Conservation (phyloP, 2,797 vertebrate species). For the Takifugu ocellatus region DNA sequence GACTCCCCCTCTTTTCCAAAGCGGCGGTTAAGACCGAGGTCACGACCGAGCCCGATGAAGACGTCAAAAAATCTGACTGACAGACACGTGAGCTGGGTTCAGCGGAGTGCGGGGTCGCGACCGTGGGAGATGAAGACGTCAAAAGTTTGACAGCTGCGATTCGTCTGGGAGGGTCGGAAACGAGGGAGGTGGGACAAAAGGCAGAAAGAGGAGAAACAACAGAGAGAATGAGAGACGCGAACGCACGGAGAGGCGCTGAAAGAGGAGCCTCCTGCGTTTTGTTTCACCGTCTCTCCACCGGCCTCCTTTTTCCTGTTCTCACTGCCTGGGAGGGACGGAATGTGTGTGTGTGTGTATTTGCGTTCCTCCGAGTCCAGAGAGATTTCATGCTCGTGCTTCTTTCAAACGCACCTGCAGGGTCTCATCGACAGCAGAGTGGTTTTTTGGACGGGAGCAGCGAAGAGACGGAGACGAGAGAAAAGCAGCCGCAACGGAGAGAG, state of each 20-base stretch:
- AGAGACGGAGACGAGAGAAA: slow-evolving; percentile 36
- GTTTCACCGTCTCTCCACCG: slow-evolving; percentile 33
- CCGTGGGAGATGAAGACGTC: slow-evolving; percentile 94
- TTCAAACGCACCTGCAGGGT: slow-evolving; percentile 67
- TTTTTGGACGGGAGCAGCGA: slow-evolving; percentile 52
- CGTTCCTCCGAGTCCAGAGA: slow-evolving; percentile 44
- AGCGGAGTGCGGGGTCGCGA: slow-evolving; percentile 79
- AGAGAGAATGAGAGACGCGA: slow-evolving; percentile 64
- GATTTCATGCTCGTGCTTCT: slow-evolving; percentile 66
- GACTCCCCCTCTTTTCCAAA: slow-evolving; percentile 59
- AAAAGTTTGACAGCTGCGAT: slow-evolving; percentile 87
- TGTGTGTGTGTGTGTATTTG: slow-evolving; percentile 18
- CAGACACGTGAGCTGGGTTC: slow-evolving; percentile 68
- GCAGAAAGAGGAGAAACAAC: slow-evolving; percentile 41
- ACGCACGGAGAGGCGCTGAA: slow-evolving; percentile 49
- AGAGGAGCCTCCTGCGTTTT: slow-evolving; percentile 57
- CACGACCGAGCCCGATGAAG: slow-evolving; percentile 90
- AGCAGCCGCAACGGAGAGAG: slow-evolving; percentile 38
- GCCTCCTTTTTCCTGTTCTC: slow-evolving; percentile 34
- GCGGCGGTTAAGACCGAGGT: slow-evolving; percentile 74
- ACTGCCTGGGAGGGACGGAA: slow-evolving; percentile 58
- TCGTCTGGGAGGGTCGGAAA: slow-evolving; percentile 76
- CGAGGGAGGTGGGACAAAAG: slow-evolving; percentile 46
- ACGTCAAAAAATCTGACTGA: slow-evolving; percentile 84
- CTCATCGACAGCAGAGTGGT: slow-evolving; percentile 52